Base-by-base conservation (phyloP, 2,888 invertebrate genomes). In the Lithophane ornitopus region DNA sequence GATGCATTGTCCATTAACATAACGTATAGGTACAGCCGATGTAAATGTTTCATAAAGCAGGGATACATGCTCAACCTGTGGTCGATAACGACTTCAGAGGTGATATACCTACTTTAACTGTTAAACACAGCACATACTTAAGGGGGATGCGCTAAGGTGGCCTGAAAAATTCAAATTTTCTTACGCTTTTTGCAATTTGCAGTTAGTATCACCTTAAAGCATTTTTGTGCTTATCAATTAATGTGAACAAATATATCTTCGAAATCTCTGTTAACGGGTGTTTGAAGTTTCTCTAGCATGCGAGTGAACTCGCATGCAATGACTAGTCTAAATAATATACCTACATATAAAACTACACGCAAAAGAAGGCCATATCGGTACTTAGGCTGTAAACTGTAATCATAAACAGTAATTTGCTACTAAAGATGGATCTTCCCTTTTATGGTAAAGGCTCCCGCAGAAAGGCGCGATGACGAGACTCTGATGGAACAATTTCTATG, bases 301-400 rank as follows among this genome's bases (percentile, higher is more conserved):
- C 39, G 7, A 78, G 41, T 41, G 16, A 44, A 66, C 41, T 46
- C 11, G 14, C 19, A 0, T 28, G 19, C 16, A 46, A 4, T 14
- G 22, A 2, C n/a, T 46, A 19, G n/a, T 49, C n/a, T 39, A n/a
- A 78, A 58, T 28, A 28, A 22, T 14, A 58, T 4, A 6, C 34
- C 12, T 44, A 44, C 22, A 26, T 7, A 28, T 75, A 58, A 46
- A 41, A 34, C 41, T 70, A 41, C 16, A n/a, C 9, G 3, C n/a
- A 49, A 59, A 26, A 69, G 16, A 70, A 44, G 34, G 16, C 16
- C 26, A 41, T 19, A 67, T n/a, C 16, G 8, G 26, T 52, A 41
- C 11, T n/a, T 41, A 52, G 52, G 11, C 39, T 54, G 61, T 49
- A 56, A 74, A 59, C 34, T 52, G 49, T 39, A 58, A 80, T 63